Base-by-base conservation (phyloP, 2,113 vertebrate species). In the Cyphomyrus plagiostoma region DNA sequence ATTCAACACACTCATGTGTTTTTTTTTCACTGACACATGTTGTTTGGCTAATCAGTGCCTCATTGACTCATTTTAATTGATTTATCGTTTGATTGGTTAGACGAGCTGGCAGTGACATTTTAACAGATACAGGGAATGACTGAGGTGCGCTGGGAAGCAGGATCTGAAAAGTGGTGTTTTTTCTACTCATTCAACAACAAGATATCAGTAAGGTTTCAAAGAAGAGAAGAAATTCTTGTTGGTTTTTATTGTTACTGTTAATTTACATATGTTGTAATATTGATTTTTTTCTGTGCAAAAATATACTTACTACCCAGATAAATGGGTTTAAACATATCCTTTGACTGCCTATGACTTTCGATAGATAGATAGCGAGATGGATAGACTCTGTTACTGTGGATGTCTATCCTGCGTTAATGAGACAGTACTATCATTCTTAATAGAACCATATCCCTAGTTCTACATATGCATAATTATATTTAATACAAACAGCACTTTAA, bases 391-490 rank as follows among this genome's bases (percentile, higher is more conserved):
- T 80, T 80, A 15, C 74, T 42, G 4, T 42, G 17, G 74, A 19
- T 80, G 17, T 80, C 74, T 19, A 30, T 30, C 62, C 74, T 80
- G 26, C 2, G 1, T 80, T 42, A 39, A 80, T 80, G 74, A 80
- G 35, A 80, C 74, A 19, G 35, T 42, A 80, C 74, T 42, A 39
- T 77, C 74, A 77, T 77, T 19, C 74, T 80, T 42, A 42, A 42
- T 80, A 80, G 35, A 17, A 42, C 35, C 74, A 42, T 80, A 19
- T 80, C 74, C 74, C 35, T 80, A 80, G 13, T 80, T 42, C 35
- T 80, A 80, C 30, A 80, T 80, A 80, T 80, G 74, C 74, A 80
- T 80, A 42, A 80, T 80, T 80, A 80, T 85, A 49, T 53, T 87
- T 58, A 53, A 87, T 53, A 26, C 86, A 35, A 39, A 53, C 30